phyloP scores from a whole-genome alignment of 2,113 vertebrate genomes.

The Oostethus manadensis region DNA sequence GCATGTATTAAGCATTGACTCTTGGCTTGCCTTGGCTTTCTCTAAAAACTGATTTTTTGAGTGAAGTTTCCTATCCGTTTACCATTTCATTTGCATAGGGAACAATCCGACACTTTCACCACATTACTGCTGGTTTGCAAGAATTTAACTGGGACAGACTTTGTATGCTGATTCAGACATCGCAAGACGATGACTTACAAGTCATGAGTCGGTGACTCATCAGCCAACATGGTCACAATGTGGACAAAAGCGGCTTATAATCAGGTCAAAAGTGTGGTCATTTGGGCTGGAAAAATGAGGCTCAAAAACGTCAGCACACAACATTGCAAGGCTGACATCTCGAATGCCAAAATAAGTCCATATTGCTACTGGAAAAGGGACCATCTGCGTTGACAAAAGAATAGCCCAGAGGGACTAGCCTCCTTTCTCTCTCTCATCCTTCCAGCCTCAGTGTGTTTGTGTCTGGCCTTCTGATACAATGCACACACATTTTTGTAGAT shows the following conservation, averaged over 20 bases:
- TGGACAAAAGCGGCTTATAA: conserved; percentile 49
- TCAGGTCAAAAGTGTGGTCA: conserved; percentile 52
- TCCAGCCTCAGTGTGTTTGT: conserved; percentile 2
- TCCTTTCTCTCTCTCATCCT: conserved; percentile 21
- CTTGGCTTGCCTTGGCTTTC: conserved; percentile 37
- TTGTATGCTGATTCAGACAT: conserved; percentile 58
- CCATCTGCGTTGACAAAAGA: conserved; percentile 35
- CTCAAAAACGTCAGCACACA: conserved; percentile 8
- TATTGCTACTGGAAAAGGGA: conserved; percentile 20
- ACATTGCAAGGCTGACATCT: background rate
- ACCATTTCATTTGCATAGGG: conserved; percentile 51
- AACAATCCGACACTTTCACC: conserved; percentile 58
- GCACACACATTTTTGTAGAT: conserved; percentile 23
- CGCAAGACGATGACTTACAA: conserved; percentile 37
- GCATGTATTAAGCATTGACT: conserved; percentile 64
- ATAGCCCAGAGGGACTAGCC: conserved; percentile 22
- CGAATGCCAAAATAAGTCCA: conserved; percentile 27
- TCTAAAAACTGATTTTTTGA: conserved; percentile 25
- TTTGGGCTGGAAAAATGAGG: conserved; percentile 17
- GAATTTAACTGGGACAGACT: conserved; percentile 48
- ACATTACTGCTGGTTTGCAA: conserved; percentile 46
- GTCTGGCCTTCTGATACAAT: conserved; percentile 11
- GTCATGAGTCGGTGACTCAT: conserved; percentile 37
- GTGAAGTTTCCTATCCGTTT: conserved; percentile 22
- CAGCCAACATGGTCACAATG: conserved; percentile 28